A percentile compares a stretch with the other conserved stretches of the same genome.
Conservation (phyloP, 2,888 invertebrate species). For the Iphiclides podalirius region DNA sequence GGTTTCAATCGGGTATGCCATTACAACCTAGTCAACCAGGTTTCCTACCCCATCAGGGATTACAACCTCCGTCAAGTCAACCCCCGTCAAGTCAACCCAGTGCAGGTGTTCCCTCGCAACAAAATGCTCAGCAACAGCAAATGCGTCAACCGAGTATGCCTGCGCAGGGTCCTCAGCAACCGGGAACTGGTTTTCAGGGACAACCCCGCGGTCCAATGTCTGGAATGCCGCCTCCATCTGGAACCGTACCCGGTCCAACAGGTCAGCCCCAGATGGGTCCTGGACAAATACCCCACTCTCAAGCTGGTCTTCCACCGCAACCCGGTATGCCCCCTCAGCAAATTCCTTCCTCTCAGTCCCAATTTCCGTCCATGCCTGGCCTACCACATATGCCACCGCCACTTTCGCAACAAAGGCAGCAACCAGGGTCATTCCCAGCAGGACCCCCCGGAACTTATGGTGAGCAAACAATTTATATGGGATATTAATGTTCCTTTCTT, state of each 20-base stretch:
- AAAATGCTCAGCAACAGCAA: conserved; percentile 11
- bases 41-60: conserved; percentile 30
- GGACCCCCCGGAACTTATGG: conserved; percentile 23
- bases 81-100: conserved; percentile 15
- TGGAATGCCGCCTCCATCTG: conserved; percentile 26
- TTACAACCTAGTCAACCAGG: conserved; percentile 36
- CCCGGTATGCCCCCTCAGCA: conserved; percentile 34
- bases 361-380: conserved; percentile 43
- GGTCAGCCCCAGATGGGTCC: conserved; percentile 18
- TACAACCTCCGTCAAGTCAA: conserved; percentile 38
- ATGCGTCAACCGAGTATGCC: conserved; percentile 8
- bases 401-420: conserved; percentile 20
- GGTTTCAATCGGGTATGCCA: conserved; percentile 26
- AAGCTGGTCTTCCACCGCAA: conserved; percentile 31
- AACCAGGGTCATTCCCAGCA: conserved; percentile 24
- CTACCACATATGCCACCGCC: conserved; percentile 62
- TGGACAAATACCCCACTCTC: conserved; percentile 24
- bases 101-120: conserved; percentile 18
- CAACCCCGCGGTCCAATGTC: conserved; percentile 24
- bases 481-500: too few relatives aligned
- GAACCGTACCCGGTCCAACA: conserved; percentile 6
- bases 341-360: conserved; percentile 34
- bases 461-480: too few relatives aligned
- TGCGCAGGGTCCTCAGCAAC: too few relatives aligned
- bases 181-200: conserved; percentile 36